Conservation (phyloP, 2,113 vertebrate genomes). For the Trogon melanurus region DNA sequence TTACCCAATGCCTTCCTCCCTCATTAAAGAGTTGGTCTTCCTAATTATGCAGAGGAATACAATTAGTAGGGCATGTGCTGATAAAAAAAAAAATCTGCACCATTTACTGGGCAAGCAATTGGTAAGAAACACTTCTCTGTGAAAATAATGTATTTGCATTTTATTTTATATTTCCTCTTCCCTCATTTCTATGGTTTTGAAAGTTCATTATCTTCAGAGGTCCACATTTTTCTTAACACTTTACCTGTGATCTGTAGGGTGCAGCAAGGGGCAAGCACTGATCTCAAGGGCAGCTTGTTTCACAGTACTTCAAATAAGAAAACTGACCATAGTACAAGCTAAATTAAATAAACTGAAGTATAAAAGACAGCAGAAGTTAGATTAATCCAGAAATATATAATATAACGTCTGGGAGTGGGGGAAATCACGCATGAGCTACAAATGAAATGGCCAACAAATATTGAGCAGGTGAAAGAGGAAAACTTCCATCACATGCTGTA, state of each 20-base stretch:
- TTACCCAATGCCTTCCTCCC: not conserved
- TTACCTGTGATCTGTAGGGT: not conserved
- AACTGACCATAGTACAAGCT: constrained; percentile 43
- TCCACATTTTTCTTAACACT: not conserved
- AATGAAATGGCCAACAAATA: constrained; percentile 47
- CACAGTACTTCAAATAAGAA: constrained; percentile 56
- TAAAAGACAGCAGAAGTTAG: constrained; percentile 39
- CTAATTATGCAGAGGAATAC: not conserved
- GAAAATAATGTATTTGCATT: not conserved
- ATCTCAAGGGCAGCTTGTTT: constrained; percentile 47
- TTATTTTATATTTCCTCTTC: not conserved
- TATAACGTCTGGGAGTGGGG: not conserved
- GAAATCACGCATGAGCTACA: constrained; percentile 19
- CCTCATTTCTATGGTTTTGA: not conserved
- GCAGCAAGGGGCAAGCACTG: not conserved
- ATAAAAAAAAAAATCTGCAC: not conserved
- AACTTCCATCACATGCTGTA: constrained; percentile 44
- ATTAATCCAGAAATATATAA: constrained; percentile 69
- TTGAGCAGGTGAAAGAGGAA: not conserved
- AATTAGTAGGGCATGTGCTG: not conserved
- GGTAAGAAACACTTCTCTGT: not conserved
- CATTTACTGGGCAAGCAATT: not conserved
- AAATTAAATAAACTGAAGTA: constrained; percentile 57
- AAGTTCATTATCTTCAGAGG: not conserved
- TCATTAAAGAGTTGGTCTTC: not conserved